These are phyloP conservation scores for Alexandromys fortis DNA, from an alignment of 2,113 vertebrate species.

Conservation along the genomic window DNA sequence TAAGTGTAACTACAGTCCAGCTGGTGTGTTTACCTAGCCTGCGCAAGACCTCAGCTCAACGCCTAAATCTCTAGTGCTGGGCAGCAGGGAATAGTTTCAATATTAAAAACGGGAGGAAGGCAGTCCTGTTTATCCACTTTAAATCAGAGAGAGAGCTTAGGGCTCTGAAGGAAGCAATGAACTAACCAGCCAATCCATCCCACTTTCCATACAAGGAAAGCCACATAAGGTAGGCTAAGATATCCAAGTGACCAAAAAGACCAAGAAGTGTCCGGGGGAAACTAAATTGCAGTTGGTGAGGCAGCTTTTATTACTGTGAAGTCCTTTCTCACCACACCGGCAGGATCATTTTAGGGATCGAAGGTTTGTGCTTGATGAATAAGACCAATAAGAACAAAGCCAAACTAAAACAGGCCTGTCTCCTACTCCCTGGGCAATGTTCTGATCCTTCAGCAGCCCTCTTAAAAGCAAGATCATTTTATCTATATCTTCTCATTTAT, in stretches of 20 bases:
- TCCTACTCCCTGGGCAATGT: not conserved
- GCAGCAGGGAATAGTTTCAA: not conserved
- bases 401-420: not conserved
- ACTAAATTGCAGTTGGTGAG: not conserved
- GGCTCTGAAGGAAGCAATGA: not conserved
- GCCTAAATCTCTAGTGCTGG: not conserved
- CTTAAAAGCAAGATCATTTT: constrained; percentile 23
- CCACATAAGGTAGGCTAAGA: not conserved
- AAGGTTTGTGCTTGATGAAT: constrained; percentile 52
- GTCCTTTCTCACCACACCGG: not conserved
- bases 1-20: not conserved
- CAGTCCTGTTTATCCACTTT: not conserved
- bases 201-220: constrained; percentile 1
- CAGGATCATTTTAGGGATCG: not conserved
- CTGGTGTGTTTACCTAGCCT: not conserved
- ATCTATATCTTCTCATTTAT: not conserved
- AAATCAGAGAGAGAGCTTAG: constrained; percentile 52
- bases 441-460: not conserved
- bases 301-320: not conserved
- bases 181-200: not conserved
- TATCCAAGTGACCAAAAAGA: not conserved
- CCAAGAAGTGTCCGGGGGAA: not conserved
- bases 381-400: constrained; percentile 2
- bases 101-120: constrained; percentile 18
- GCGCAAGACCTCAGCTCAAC: not conserved